Evolutionary conservation across 35 echinoderm and acorn worm species (phyloP).

Genomic region (Ophiothrix spiculata): DNA sequence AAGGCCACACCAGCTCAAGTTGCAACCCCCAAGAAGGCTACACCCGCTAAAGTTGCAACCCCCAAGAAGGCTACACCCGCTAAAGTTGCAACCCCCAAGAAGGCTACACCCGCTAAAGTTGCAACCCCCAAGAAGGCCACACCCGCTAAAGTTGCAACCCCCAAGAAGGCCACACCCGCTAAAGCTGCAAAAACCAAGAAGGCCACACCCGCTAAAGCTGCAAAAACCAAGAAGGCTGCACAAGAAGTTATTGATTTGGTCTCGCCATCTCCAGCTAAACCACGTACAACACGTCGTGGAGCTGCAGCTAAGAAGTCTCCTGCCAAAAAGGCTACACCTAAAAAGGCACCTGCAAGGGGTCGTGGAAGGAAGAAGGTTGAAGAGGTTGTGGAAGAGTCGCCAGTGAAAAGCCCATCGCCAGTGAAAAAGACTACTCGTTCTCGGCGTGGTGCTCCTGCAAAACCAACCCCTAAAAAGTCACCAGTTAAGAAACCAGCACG

Average conservation of each 20-base stretch:
- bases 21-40: not conserved
- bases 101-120: not conserved
- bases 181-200: not conserved
- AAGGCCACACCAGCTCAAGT: not conserved
- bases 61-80: not conserved
- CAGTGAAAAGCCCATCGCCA: not conserved
- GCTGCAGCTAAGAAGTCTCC: slow-evolving; percentile 22
- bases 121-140: not conserved
- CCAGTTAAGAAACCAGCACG: slow-evolving; percentile 38
- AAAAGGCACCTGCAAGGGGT: not conserved
- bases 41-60: slow-evolving; percentile 14
- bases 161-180: not conserved
- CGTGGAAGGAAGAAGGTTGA: not conserved
- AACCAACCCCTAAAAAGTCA: slow-evolving; percentile 25
- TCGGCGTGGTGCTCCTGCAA: not conserved
- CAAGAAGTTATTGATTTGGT: not conserved
- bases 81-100: not conserved
- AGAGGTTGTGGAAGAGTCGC: not conserved
- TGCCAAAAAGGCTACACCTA: slow-evolving; percentile 9
- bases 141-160: not conserved
- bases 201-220: not conserved
- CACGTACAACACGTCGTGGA: not conserved
- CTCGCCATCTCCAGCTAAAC: slow-evolving; percentile 5
- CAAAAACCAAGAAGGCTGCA: not conserved
- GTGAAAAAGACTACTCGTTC: not conserved